A percentile compares a stretch with the other conserved stretches of the same genome.
Evolutionary conservation across 2,113 vertebrate genomes (phyloP).

Genomic region (Cyanistes caeruleus): DNA sequence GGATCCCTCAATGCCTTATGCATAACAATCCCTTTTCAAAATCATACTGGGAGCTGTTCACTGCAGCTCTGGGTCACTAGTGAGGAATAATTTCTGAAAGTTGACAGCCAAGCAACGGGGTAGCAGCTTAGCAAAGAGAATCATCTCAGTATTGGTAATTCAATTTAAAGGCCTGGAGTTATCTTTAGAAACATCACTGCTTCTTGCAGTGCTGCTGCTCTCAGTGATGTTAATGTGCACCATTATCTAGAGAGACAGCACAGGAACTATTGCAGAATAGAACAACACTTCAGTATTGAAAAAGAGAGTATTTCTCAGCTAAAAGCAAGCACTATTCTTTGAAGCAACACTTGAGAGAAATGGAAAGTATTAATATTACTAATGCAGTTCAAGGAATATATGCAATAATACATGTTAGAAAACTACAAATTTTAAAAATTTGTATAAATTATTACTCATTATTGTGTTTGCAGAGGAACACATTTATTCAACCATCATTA

Average conservation of each 20-base stretch:
- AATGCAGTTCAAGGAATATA: neutral
- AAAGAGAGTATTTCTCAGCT: neutral
- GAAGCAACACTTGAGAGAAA: neutral
- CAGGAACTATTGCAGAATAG: neutral
- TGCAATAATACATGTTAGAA: neutral
- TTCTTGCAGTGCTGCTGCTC: neutral
- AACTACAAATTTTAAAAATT: neutral
- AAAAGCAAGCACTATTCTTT: neutral
- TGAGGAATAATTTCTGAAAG: conserved; percentile 39
- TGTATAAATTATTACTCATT: neutral
- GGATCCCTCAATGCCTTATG: neutral
- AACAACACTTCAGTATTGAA: neutral
- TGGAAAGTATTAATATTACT: neutral
- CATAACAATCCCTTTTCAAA: conserved; percentile 9
- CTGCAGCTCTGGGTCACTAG: conserved; percentile 15
- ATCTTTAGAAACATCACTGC: conserved; percentile 57
- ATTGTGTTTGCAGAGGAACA: neutral
- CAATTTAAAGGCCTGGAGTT: conserved; percentile 47
- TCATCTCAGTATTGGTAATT: conserved; percentile 19
- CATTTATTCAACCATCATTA: neutral
- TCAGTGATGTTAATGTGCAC: neutral
- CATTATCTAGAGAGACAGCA: conserved; percentile 37
- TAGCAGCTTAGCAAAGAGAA: conserved; percentile 35
- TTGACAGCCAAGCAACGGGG: neutral
- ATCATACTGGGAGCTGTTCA: conserved; percentile 6